Evolutionary conservation across 2,797 vertebrate genomes (phyloP).

Genomic region (Pseudocheirus occidentalis): DNA sequence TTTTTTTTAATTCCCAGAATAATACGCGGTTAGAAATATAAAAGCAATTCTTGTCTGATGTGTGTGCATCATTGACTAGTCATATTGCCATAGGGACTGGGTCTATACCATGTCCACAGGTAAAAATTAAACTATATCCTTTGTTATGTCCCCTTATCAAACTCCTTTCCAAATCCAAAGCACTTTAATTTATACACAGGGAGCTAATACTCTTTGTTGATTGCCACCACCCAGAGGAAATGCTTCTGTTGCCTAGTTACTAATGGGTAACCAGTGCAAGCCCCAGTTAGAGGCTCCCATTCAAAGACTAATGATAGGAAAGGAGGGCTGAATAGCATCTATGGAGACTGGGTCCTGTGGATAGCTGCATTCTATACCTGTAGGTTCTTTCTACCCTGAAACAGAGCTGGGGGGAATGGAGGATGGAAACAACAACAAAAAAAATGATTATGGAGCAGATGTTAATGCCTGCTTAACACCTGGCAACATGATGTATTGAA

Average conservation of each 20-base stretch:
- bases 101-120: background rate
- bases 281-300: slow-evolving; percentile 43
- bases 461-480: background rate
- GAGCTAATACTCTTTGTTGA: slow-evolving; percentile 49
- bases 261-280: slow-evolving; percentile 73
- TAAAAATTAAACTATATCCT: slow-evolving; percentile 58
- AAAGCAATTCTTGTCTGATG: background rate
- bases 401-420: background rate
- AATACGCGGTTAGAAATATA: accelerated
- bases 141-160: slow-evolving; percentile 54
- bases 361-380: background rate
- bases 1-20: slow-evolving; percentile 5
- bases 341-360: background rate
- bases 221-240: slow-evolving; percentile 59
- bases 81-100: slow-evolving; percentile 80
- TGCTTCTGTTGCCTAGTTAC: slow-evolving; percentile 85
- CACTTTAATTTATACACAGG: slow-evolving; percentile 75
- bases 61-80: slow-evolving; percentile 49
- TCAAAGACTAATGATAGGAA: slow-evolving; percentile 36
- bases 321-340: background rate
- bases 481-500: background rate
- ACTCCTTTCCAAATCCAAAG: slow-evolving; percentile 70
- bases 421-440: background rate
- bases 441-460: background rate
- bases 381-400: slow-evolving; percentile 14